Base-by-base conservation (phyloP, 2,113 vertebrate genomes). In the Sapayoa aenigma region DNA sequence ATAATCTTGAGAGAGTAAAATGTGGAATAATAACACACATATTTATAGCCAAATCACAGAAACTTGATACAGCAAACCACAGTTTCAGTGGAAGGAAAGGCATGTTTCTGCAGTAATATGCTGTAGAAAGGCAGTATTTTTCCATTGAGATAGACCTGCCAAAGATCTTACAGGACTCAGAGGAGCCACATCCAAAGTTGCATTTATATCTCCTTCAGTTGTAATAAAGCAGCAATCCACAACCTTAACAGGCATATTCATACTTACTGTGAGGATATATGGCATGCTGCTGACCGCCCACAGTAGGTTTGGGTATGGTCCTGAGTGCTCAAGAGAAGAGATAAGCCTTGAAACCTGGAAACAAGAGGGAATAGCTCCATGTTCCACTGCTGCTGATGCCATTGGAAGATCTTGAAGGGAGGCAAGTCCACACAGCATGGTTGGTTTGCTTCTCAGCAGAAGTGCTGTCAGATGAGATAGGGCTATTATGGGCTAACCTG, bases 401-500 rank as follows among this genome's bases (percentile, higher is more conserved):
- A 46, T 12, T 20, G 37, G 59, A 67, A 89, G 41, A 63, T 42
- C 0, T 0, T 16, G 35, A 6, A 11, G 27, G 23, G 24, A 83
- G 21, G 20, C 30, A 89, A 83, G 60, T 14, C 5, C 25, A 10
- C 30, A 42, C 0, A 3, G 35, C 24, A 67, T 8, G 6, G 49
- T 2, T 85, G 67, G 31, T 63, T 47, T 50, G 19, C 58, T 76
- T 25, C 84, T 79, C 58, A 56, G 52, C 31, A 84, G 55, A 88
- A 85, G 9, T 9, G 14, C 13, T 53, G 52, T 47, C 2, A 3
- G 56, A 74, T 46, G 35, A 3, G 2, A 71, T 9, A 71, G 47
- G 47, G 56, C 55, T 89, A 65, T 82, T 84, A 89, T 4, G 52
- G 69, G 49, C 65, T 97, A 91, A 95, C 77, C 47, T 84, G 72